Base-by-base conservation (phyloP, 2,113 vertebrate species). In the Triplophysa tibetana region DNA sequence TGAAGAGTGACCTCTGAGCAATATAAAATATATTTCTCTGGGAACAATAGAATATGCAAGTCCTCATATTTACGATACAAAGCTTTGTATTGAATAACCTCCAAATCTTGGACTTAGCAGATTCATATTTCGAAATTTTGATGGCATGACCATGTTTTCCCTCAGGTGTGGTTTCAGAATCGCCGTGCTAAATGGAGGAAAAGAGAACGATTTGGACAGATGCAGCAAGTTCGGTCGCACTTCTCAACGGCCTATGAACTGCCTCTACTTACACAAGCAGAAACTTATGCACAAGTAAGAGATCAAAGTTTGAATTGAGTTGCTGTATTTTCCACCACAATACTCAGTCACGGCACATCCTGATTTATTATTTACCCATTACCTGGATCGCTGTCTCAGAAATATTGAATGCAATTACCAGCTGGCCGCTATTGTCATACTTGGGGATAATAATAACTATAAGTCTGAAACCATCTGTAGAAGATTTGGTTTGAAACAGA, bases 151-250 rank as follows among this genome's bases (percentile, higher is more conserved):
- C 19, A 21, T 58, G 2, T 21, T 58, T 75, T 68, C 81, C 83
- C 63, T 50, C 84, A 99, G 98, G 98, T 99, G 52, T 99, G 98
- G 98, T 99, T 99, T 88, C 98, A 99, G 91, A 99, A 99, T 90
- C 93, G 98, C 43, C 88, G 98, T 80, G 98, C 97, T 0, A 99
- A 99, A 75, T 99, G 98, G 98, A 95, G 97, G 81, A 99, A 99
- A 91, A 88, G 98, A 83, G 97, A 99, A 77, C 92, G 98, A 13
- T 99, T 99, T 0, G 97, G 98, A 6, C 98, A 99, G 90, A 99
- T 99, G 96, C 98, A 99, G 89, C 98, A 99, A 89, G 98, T 98
- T 81, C 95, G 96, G 26, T 98, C 96, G 1, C 98, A 99, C 88
- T 99, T 99, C 93, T 96, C 98, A 75, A 94, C 96, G 0, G 93